phyloP scores from a whole-genome alignment of 2,113 vertebrate genomes.

The Capricornis sumatraensis region DNA sequence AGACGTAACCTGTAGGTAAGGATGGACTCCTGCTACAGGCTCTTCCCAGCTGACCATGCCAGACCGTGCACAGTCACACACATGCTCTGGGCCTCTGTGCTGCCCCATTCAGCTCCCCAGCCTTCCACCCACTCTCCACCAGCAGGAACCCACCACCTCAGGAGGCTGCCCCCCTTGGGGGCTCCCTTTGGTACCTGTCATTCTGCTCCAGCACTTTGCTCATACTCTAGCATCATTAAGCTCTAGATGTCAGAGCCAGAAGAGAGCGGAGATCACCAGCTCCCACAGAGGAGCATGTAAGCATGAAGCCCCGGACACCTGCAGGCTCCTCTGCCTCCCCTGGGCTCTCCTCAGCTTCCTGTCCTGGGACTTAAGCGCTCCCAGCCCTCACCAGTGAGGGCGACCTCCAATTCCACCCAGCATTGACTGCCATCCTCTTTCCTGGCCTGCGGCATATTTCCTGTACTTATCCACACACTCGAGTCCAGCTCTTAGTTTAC shows the following conservation, averaged over 20 bases:
- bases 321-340: neutral
- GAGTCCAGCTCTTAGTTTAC: neutral
- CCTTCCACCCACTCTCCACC: neutral
- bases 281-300: neutral
- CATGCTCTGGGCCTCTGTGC: neutral
- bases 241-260: neutral
- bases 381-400: neutral
- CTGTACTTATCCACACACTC: neutral
- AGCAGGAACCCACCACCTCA: neutral
- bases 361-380: neutral
- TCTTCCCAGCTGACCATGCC: neutral
- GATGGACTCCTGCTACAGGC: neutral
- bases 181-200: neutral
- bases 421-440: neutral
- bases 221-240: neutral
- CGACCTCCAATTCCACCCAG: neutral
- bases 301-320: neutral
- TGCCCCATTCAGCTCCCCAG: neutral
- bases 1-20: neutral
- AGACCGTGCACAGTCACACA: neutral
- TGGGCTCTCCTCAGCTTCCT: neutral
- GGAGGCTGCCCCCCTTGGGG: neutral
- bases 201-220: neutral
- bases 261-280: neutral
- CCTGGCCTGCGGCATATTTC: fast-evolving